phyloP scores from a whole-genome alignment of 2,797 vertebrate genomes.

The Spinibarbus caldwelli region DNA sequence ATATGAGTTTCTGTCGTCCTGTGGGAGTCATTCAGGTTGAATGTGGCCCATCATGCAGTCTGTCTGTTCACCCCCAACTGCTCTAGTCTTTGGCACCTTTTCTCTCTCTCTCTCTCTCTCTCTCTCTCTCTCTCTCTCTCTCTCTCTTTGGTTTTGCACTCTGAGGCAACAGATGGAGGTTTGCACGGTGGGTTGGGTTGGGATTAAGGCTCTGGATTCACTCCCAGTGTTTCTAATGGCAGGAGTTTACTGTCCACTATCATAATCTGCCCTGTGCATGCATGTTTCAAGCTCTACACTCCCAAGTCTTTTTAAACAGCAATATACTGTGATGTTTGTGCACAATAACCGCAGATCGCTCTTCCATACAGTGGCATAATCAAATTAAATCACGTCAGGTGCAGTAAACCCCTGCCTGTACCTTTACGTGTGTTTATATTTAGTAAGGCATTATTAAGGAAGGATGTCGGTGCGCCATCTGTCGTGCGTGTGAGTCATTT shows the following conservation, averaged over 20 bases:
- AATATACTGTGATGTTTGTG: conserved; percentile 32
- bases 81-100: conserved; percentile 82
- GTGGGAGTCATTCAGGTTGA: conserved; percentile 15
- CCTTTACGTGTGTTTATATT: conserved; percentile 4
- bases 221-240: conserved; percentile 80
- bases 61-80: conserved; percentile 77
- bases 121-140: too few relatives aligned
- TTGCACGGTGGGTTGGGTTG: conserved; percentile 84
- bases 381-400: not conserved
- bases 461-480: conserved; percentile 27
- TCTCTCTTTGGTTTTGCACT: conserved; percentile 70
- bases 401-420: not conserved
- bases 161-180: conserved; percentile 86
- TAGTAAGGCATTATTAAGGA: not conserved
- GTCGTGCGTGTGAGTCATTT: not conserved
- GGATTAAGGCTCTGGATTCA: conserved; percentile 83
- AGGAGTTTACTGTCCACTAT: conserved; percentile 79
- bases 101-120: too few relatives aligned
- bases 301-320: not conserved
- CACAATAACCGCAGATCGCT: conserved; percentile 10
- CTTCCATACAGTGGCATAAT: conserved; percentile 13
- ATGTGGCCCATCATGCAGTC: conserved; percentile 57
- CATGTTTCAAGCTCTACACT: conserved; percentile 56
- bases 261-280: conserved; percentile 73
- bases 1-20: conserved; percentile 19